A percentile compares a stretch with the other conserved stretches of the same genome.
Conservation (phyloP, 2,888 invertebrate species). For the Xestia c-nigrum region DNA sequence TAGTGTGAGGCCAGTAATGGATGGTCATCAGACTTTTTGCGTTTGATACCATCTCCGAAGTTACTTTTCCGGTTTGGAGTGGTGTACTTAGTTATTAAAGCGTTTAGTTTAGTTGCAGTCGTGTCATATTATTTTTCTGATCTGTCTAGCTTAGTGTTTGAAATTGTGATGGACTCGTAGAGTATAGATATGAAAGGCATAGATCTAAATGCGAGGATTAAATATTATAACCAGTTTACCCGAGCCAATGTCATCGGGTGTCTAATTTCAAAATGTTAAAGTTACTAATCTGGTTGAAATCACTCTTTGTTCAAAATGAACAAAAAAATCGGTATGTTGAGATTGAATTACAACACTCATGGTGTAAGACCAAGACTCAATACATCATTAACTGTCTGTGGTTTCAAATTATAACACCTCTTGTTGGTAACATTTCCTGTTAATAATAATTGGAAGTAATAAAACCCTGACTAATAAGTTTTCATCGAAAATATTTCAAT, state of each 20-base stretch:
- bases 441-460: conserved; percentile 19
- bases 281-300: background rate
- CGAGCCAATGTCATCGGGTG: background rate
- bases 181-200: background rate
- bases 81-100: conserved; percentile 56
- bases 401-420: conserved; percentile 23
- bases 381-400: conserved; percentile 13
- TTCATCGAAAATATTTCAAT: conserved; percentile 48
- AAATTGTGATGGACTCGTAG: background rate
- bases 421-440: conserved; percentile 52
- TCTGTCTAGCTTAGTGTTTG: background rate
- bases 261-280: background rate
- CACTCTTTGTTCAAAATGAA: background rate
- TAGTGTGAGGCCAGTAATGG: conserved; percentile 41
- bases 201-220: background rate
- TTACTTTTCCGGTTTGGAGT: conserved; percentile 72
- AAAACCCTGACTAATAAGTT: conserved; percentile 47
- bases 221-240: background rate
- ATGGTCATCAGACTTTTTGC: conserved; percentile 57
- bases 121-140: conserved; percentile 14
- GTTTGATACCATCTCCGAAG: conserved; percentile 57
- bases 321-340: background rate
- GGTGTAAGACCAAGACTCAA: conserved; percentile 21
- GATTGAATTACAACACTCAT: conserved; percentile 17
- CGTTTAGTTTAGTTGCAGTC: conserved; percentile 45